Evolutionary conservation across 2,888 invertebrate genomes (phyloP).

Genomic region (Caenorhabditis sp.): DNA sequence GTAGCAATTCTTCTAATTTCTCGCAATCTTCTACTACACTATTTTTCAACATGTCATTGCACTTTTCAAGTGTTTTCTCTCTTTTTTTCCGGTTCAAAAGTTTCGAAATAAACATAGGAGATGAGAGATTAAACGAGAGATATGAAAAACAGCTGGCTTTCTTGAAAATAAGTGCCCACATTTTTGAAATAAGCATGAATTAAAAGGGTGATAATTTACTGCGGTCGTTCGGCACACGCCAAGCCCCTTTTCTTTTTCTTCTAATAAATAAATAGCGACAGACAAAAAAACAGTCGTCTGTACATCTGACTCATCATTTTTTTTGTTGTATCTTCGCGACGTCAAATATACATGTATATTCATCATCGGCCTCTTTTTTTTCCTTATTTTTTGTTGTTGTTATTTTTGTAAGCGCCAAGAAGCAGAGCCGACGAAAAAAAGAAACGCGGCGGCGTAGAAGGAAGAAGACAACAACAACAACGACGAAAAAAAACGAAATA

Average conservation of each 20-base stretch:
- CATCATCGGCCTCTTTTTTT: not conserved
- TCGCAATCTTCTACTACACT: too few relatives aligned
- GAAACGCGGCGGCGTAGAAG: not conserved
- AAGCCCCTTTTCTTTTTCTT: not conserved
- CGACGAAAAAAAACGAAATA: constrained; percentile 4
- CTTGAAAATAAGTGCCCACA: not conserved
- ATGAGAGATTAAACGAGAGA: not conserved
- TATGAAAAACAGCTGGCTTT: not conserved
- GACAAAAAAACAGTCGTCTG: too few relatives aligned
- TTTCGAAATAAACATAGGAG: not conserved
- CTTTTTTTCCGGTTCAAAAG: not conserved
- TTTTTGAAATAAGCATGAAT: too few relatives aligned
- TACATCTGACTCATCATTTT: too few relatives aligned
- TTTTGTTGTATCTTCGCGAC: not conserved
- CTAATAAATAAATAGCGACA: too few relatives aligned
- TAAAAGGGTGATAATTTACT: not conserved
- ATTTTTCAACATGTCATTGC: not conserved
- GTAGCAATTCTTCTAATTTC: too few relatives aligned
- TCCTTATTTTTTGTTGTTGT: constrained; percentile 4
- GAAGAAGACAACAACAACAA: not conserved
- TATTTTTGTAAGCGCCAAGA: not conserved
- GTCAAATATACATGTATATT: not conserved
- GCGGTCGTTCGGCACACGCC: not conserved
- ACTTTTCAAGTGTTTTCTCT: not conserved
- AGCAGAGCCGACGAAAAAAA: not conserved